A percentile compares a stretch with the other conserved stretches of the same genome.
Evolutionary conservation across 2,888 invertebrate genomes (phyloP).

Genomic region (Xestia sexstrigata): DNA sequence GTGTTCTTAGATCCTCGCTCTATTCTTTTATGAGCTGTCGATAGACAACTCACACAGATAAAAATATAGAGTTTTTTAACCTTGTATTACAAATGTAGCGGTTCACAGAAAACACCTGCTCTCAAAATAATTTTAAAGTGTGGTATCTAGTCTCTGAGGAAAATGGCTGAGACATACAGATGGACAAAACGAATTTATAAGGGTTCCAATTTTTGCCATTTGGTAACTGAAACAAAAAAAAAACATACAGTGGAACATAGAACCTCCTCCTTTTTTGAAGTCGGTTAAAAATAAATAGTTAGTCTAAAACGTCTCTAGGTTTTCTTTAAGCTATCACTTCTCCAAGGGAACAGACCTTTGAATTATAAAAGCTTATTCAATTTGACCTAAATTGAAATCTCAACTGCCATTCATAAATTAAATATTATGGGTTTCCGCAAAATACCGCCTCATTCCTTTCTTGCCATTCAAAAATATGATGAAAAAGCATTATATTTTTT

Average conservation of each 20-base stretch:
- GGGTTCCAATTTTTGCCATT: background rate
- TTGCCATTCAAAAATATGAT: background rate
- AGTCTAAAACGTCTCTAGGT: background rate
- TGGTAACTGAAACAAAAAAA: background rate
- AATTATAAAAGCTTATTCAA: background rate
- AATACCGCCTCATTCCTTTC: background rate
- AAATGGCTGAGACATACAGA: no score
- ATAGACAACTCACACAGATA: no score
- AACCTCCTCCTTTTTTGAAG: no score
- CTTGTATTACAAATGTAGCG: no score
- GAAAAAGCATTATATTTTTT: conserved; percentile 5
- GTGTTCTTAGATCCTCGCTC: no score
- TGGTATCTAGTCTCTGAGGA: no score
- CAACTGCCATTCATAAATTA: background rate
- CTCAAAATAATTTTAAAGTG: no score
- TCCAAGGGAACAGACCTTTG: background rate
- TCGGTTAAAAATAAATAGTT: background rate
- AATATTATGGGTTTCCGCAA: background rate
- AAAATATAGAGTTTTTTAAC: no score
- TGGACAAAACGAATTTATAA: no score
- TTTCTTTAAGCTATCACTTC: background rate
- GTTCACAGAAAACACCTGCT: no score
- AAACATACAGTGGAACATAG: no score
- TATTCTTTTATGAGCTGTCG: no score
- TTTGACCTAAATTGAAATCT: background rate